These are phyloP conservation scores for Hymenopus coronatus DNA, from an alignment of 2,888 invertebrate species.

Conservation along the genomic window DNA sequence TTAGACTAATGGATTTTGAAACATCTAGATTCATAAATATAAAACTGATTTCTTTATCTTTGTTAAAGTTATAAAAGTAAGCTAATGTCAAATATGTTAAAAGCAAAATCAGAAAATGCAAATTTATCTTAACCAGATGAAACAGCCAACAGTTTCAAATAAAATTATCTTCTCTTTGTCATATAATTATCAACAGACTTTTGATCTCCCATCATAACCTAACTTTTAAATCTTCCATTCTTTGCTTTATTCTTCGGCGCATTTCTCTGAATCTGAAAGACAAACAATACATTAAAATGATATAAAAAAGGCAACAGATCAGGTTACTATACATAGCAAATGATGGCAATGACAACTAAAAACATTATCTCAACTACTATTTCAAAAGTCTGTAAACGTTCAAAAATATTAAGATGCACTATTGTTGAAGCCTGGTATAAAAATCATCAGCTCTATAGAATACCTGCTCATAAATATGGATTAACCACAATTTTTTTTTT, in stretches of 20 bases:
- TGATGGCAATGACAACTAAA: too few relatives aligned
- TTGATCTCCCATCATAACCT: slow-evolving; percentile 49
- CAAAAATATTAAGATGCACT: too few relatives aligned
- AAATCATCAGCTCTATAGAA: too few relatives aligned
- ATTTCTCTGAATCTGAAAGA: slow-evolving; percentile 59
- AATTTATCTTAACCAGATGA: background rate
- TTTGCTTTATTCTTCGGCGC: slow-evolving; percentile 59
- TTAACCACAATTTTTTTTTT: too few relatives aligned
- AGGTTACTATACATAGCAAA: too few relatives aligned
- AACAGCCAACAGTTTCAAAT: background rate
- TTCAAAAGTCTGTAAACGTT: too few relatives aligned
- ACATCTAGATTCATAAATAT: background rate
- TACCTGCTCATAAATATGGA: too few relatives aligned
- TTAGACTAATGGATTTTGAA: background rate
- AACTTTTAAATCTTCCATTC: slow-evolving; percentile 69
- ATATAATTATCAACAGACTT: background rate
- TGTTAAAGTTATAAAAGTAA: background rate
- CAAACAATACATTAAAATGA: background rate
- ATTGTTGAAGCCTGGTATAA: too few relatives aligned
- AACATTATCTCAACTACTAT: too few relatives aligned
- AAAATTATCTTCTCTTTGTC: background rate
- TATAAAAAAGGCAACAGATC: background rate
- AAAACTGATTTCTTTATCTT: background rate
- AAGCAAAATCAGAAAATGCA: background rate
- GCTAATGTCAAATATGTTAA: background rate